Conservation (phyloP, 2,888 invertebrate genomes). For the Drosophila longiperda region DNA sequence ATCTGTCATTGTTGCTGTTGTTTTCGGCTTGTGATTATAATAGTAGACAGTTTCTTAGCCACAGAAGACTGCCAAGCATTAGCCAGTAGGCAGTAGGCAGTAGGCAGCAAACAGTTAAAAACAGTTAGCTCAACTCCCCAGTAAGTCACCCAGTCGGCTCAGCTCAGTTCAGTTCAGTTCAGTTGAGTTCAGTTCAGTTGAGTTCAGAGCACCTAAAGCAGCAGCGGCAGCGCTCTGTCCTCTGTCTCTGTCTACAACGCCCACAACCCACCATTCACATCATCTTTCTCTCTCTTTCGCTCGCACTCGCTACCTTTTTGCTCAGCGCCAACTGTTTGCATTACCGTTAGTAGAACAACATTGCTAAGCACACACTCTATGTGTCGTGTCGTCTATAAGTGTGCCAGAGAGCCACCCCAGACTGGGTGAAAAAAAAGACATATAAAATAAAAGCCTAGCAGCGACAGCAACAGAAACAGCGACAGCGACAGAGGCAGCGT, state of each 20-base stretch:
- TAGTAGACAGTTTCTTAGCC: slow-evolving; percentile 46
- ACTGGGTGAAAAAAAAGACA: slow-evolving; percentile 22
- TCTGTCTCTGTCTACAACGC: slow-evolving; percentile 31
- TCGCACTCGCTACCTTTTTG: slow-evolving; percentile 16
- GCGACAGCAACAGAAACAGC: slow-evolving; percentile 37
- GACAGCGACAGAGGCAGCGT: slow-evolving; percentile 48
- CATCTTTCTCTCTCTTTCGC: background rate
- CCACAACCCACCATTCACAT: slow-evolving; percentile 23
- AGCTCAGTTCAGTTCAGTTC: slow-evolving; percentile 47
- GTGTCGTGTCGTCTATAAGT: slow-evolving; percentile 77
- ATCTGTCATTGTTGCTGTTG: slow-evolving; percentile 61
- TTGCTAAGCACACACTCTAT: slow-evolving; percentile 71
- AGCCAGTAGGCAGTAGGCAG: slow-evolving; percentile 18
- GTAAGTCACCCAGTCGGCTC: slow-evolving; percentile 59
- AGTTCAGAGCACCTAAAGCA: slow-evolving; percentile 69
- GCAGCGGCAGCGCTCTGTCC: slow-evolving; percentile 9
- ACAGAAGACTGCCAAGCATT: slow-evolving; percentile 30
- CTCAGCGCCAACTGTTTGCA: slow-evolving; percentile 72
- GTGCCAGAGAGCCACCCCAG: slow-evolving; percentile 71
- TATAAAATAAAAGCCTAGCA: slow-evolving; percentile 57
- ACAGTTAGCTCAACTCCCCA: slow-evolving; percentile 31
- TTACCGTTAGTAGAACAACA: slow-evolving; percentile 81
- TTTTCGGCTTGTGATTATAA: slow-evolving; percentile 39
- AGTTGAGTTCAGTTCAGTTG: slow-evolving; percentile 60
- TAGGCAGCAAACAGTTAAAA: slow-evolving; percentile 17